Base-by-base conservation (phyloP, 2,888 invertebrate species). In the Mantis religiosa region DNA sequence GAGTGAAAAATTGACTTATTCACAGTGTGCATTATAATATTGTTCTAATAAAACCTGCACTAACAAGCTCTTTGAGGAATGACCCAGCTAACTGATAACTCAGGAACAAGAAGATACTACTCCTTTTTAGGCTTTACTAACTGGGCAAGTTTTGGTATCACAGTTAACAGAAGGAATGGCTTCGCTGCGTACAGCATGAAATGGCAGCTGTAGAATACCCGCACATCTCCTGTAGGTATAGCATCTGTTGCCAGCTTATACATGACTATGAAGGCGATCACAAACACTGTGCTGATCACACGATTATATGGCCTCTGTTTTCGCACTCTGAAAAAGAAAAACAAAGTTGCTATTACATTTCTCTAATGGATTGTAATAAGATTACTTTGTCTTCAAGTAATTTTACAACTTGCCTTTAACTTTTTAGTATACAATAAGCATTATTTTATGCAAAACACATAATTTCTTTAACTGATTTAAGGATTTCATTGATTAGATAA, bases 181-280 rank as follows among this genome's bases (percentile, higher is more conserved):
- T 88, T 85, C 2, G 84, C 87, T 85, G 89, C 89, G 81, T 89
- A 87, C 9, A 90, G 89, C 30, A 90, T 84, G 47, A 90, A 89
- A 41, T 90, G 90, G 47, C 89, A 89, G 41, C 85, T 82, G 34
- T 90, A 90, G 87, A 89, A 90, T 6, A 89, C 28, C 14, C 84
- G 83, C 1, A 88, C 90, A 85, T 89, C 87, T 54, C 88, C 83
- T 27, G 89, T 89, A 15, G 89, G 89, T 20, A 89, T 86, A 15
- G 47, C n/a, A n/a, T 89, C 85, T 27, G 89, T 27, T n/a, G 86
- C 89, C 20, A 86, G 3, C n/a, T 89, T 41, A 71, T 86, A 86
- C 20, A 47, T 83, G 28, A 47, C 25, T 28, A 83, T 81, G 8
- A 89, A 28, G 12, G 83, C 28, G 28, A 86, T 25, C 6, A 86